These are phyloP conservation scores for Gerris lacustris DNA, from an alignment of 2,888 invertebrate species.

Conservation along the genomic window DNA sequence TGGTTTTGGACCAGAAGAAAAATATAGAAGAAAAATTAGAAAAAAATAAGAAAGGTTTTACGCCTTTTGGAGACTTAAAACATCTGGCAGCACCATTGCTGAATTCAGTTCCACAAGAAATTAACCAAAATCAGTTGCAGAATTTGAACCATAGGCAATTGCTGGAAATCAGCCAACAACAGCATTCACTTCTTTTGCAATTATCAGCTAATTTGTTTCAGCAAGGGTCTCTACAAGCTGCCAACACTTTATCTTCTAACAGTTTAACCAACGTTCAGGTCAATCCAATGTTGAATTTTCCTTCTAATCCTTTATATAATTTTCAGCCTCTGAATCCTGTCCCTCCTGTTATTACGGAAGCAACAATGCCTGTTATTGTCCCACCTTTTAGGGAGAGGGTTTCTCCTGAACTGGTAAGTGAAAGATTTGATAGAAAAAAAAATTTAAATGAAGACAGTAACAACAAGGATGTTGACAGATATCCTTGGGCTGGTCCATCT, in stretches of 20 bases:
- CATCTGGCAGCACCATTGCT: not conserved
- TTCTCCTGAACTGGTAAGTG: not conserved
- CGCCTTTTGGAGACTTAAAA: not conserved
- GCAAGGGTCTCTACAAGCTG: not conserved
- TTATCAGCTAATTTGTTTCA: not conserved
- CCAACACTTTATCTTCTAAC: not conserved
- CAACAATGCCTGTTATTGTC: not conserved
- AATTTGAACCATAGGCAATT: not conserved
- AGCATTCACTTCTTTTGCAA: not conserved
- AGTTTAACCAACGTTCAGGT: no score
- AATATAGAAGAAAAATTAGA: not conserved
- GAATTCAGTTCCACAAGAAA: not conserved
- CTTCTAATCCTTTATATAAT: not conserved
- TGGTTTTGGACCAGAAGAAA: not conserved
- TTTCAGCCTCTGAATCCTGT: not conserved
- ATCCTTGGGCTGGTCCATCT: not conserved
- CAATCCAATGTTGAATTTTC: no score
- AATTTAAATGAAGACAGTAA: no score
- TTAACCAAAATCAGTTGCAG: not conserved
- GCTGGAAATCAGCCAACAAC: not conserved
- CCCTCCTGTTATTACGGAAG: not conserved
- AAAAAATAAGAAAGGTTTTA: not conserved
- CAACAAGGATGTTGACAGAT: not conserved
- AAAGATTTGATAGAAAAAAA: not conserved
- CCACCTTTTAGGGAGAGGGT: not conserved